Percentiles rank a stretch among this genome's conserved stretches.
Conservation (phyloP, 2,888 invertebrate species). For the Callosobruchus maculatus region DNA sequence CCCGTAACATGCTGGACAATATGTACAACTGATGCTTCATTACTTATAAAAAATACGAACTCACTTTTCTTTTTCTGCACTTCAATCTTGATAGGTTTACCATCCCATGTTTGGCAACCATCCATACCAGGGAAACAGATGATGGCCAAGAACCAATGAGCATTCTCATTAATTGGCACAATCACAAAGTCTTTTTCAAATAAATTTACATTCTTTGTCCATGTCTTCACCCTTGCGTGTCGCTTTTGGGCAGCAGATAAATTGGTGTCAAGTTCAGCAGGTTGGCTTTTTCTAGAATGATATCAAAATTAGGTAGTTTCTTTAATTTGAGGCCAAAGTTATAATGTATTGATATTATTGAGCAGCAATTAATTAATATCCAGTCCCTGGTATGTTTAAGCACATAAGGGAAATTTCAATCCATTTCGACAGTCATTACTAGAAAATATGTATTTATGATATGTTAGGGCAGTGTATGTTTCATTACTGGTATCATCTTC, state of each 20-base stretch:
- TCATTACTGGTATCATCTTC: no score
- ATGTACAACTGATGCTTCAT: no score
- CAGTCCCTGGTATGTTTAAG: neutral
- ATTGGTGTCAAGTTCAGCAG: conserved; percentile 63
- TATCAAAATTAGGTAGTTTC: no score
- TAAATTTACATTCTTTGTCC: conserved; percentile 95
- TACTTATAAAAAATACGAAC: conserved; percentile 14
- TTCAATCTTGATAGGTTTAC: conserved; percentile 54
- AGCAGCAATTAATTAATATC: neutral
- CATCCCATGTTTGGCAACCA: conserved; percentile 66
- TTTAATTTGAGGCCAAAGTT: no score
- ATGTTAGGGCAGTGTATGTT: neutral
- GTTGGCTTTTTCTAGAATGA: conserved; percentile 53
- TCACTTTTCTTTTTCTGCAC: conserved; percentile 50
- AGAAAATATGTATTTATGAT: no score
- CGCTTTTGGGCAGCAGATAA: conserved; percentile 77
- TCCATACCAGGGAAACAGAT: conserved; percentile 89
- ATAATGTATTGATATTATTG: neutral
- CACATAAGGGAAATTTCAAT: no score
- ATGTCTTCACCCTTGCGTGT: conserved; percentile 86
- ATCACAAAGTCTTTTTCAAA: conserved; percentile 96
- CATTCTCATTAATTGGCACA: conserved; percentile 96
- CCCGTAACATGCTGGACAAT: no score
- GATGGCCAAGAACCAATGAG: conserved; percentile 97
- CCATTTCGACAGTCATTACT: no score